Evolutionary conservation across 1,140 invertebrate species (phyloP).

Genomic region (Danaus plexippus): DNA sequence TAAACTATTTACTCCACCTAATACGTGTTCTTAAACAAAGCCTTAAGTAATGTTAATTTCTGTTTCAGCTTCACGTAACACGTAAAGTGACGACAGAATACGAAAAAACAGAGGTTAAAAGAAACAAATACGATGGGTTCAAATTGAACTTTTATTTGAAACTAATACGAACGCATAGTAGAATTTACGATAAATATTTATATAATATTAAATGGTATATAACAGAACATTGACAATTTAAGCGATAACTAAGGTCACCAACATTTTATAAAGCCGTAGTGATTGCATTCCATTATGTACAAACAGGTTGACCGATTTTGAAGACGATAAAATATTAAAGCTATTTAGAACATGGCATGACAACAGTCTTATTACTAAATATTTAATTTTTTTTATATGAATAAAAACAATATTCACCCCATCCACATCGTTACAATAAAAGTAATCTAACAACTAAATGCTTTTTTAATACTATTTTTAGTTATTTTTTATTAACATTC

Average conservation of each 20-base stretch:
- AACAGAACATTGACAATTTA: conserved; percentile 68
- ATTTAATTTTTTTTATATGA: conserved; percentile 29
- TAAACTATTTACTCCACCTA: too few relatives aligned
- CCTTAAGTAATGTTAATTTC: too few relatives aligned
- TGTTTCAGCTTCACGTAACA: too few relatives aligned
- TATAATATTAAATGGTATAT: conserved; percentile 64
- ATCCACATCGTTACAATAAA: conserved; percentile 28
- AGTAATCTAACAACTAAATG: conserved; percentile 3
- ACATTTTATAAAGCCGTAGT: conserved; percentile 61
- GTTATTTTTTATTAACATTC: not conserved
- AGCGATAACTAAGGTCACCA: conserved; percentile 62
- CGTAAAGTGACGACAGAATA: too few relatives aligned
- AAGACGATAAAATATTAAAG: conserved; percentile 58
- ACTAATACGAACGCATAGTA: conserved; percentile 70
- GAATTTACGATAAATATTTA: conserved; percentile 69
- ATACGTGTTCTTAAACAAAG: too few relatives aligned
- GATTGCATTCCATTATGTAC: conserved; percentile 56
- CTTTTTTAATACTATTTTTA: conserved; percentile 1
- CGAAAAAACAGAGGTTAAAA: conserved; percentile 4
- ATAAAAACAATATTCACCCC: conserved; percentile 30
- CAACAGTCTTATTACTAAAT: conserved; percentile 57
- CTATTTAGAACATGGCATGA: conserved; percentile 59
- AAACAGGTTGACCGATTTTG: conserved; percentile 35
- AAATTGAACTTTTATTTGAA: conserved; percentile 68
- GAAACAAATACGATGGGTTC: conserved; percentile 35